Base-by-base conservation (phyloP, 1,140 invertebrate species). In the Drosophila mojavensis region DNA sequence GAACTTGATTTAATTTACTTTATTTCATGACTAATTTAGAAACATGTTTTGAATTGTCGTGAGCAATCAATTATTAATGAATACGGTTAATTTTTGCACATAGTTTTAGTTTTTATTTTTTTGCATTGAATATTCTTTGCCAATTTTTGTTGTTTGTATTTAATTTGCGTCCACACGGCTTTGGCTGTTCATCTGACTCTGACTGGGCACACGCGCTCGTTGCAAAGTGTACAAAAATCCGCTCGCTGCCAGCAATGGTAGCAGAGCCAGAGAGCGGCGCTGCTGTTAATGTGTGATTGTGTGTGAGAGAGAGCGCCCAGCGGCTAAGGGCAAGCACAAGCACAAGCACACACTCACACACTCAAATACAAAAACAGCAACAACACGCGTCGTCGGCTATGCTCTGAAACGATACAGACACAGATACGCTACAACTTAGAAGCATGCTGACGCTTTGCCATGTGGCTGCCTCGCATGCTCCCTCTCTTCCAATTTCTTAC, bases 141-240 rank as follows among this genome's bases (percentile, higher is more conserved):
- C 33, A 76, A 71, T 58, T 50, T 59, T 33, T 64, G 41, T 65
- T 70, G 45, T 78, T 78, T 69, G 58, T 74, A 72, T 66, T 67
- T 51, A 45, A 55, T 62, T 51, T 56, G 58, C 69, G 69, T 78
- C 47, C 64, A 67, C 75, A 78, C 71, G 58, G 56, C 61, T 69
- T 66, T 55, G 72, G 58, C 73, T 78, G 76, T 75, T 78, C 61
- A 69, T 76, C 73, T 76, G 59, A 79, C 73, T 79, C 75, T 78
- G 71, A 74, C 56, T 41, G 61, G 76, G 66, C 72, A 79, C 76
- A 79, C 76, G 62, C 67, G 72, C 76, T 75, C 72, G 66, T 61
- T 78, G 76, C 76, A 78, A 78, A 78, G 76, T 78, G 73, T 79
- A 76, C 56, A 75, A 78, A 71, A 78, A 66, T 65, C 60, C 65